Evolutionary conservation across 2,797 vertebrate genomes (phyloP), one percentile per base, ranked within the genome.

Genomic region (Rhyacichthys aspro): DNA sequence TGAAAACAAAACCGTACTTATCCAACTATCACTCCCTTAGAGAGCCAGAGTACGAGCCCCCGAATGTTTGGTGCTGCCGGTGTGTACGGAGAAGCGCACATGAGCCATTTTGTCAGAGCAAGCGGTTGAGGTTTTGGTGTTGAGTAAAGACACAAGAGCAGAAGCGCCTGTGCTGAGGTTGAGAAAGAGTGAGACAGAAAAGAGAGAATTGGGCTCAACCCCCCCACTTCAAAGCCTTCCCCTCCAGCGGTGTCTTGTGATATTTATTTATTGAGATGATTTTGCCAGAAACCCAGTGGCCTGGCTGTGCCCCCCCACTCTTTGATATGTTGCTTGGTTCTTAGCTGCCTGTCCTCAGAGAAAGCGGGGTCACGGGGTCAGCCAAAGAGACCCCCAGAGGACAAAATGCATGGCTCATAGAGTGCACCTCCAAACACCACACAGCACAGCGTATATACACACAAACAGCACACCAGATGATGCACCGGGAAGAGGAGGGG

Each of bases 261-360:
- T 91, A 90, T 91, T 91, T 90, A 91, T 91, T 91, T 91, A 91
- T 91, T 91, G 86, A 90, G 88, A 91, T 91, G 90, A 91, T 91
- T 91, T 90, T 86, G 88, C 90, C 88, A 89, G 89, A 88, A 89
- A 90, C 83, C 87, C 87, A 88, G 83, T 88, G 88, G 86, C 88
- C 85, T 84, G 74, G 81, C 86, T 73, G 67, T 85, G 79, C 81
- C 76, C 86, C 83, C 77, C 87, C 76, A 74, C 75, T 86, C 89
- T 91, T 91, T 91, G 90, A 91, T 89, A 90, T 88, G 85, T 84
- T 88, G 88, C 86, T 82, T 83, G 82, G 83, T 90, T 91, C 87
- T 89, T 90, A 84, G 86, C 86, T 80, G 82, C 77, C 76, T 74
- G 85, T 90, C 89, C 85, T 88, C 59, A 66, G 89, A 88, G 85